Evolutionary conservation across 2,797 vertebrate species (phyloP).

Genomic region (Myoxocephalus aenaeus): DNA sequence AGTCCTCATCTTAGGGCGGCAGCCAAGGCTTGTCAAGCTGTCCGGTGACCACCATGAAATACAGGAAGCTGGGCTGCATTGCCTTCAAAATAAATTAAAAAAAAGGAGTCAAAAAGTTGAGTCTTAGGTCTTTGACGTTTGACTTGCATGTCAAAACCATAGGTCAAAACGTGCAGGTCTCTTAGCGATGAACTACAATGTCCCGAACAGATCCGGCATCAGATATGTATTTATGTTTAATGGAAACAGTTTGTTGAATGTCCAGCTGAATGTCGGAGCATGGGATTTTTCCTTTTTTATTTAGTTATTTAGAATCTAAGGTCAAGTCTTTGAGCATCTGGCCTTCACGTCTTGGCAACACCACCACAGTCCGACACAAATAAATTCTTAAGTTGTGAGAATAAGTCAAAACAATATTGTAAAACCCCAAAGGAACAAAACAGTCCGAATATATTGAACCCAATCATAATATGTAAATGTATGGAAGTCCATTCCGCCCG

Average conservation of each 20-base stretch:
- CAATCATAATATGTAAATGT: neutral
- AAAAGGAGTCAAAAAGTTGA: neutral
- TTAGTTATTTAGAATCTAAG: neutral
- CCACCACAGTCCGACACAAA: neutral
- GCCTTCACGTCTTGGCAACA: neutral
- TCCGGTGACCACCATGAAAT: accelerated
- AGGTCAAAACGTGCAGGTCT: neutral
- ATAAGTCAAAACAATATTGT: too few relatives aligned
- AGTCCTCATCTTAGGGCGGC: conserved; percentile 46
- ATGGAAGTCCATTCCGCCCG: too few relatives aligned
- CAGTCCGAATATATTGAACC: neutral
- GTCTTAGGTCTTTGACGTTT: neutral
- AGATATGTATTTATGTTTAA: neutral
- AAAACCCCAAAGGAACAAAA: neutral
- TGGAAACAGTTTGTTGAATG: neutral
- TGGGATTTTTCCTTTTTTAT: neutral
- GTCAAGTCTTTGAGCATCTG: neutral
- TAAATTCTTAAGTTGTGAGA: neutral
- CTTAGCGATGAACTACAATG: neutral
- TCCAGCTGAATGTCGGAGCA: neutral
- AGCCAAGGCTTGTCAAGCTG: conserved; percentile 34
- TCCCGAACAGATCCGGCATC: neutral
- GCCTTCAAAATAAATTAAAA: conserved; percentile 12
- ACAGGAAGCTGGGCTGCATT: neutral
- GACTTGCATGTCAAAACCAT: neutral